Conservation (phyloP, 2,888 invertebrate species). For the Pterobdella sp. region DNA sequence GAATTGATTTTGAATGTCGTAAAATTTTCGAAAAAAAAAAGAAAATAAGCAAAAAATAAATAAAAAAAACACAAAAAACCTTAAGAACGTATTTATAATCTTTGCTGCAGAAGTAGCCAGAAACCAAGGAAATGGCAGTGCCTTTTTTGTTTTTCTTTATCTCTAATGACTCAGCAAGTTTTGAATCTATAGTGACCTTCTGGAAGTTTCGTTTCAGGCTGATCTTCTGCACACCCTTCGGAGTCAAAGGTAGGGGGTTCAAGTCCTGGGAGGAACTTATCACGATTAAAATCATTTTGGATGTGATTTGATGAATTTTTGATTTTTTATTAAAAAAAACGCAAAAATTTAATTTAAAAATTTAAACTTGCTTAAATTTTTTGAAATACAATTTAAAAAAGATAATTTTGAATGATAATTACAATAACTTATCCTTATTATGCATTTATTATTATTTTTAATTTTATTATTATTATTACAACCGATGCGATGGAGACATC, state of each 20-base stretch:
- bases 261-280: constrained; percentile 7
- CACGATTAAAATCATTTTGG: no score
- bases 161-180: not conserved
- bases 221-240: not conserved
- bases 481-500: not conserved
- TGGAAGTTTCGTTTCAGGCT: not conserved
- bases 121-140: not conserved
- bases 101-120: not conserved
- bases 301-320: no score
- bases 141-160: not conserved
- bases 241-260: constrained; percentile 12
- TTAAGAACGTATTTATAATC: not conserved
- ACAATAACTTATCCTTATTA: no score
- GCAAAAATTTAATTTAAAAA: no score
- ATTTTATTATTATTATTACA: no score
- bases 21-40: no score
- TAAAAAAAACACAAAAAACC: not conserved
- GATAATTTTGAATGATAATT: no score
- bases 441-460: no score
- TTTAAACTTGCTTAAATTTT: no score
- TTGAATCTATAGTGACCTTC: not conserved
- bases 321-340: no score
- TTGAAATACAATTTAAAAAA: no score
- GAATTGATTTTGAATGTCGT: not conserved
- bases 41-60: not conserved